Conservation (phyloP, 2,888 invertebrate genomes). For the Trachelus tabidus region DNA sequence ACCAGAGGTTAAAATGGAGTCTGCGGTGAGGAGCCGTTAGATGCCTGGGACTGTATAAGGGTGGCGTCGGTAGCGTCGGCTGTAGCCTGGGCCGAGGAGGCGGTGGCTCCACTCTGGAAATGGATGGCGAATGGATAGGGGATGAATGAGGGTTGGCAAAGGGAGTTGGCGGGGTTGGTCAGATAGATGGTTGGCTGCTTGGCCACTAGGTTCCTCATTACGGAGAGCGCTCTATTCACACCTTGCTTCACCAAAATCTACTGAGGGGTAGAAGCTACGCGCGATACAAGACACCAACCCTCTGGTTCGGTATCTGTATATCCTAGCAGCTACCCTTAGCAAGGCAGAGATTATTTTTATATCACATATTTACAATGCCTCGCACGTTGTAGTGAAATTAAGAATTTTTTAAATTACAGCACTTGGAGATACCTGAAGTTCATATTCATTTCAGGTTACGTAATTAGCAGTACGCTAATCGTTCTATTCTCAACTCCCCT, state of each 20-base stretch:
- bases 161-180: conserved; percentile 35
- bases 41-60: conserved; percentile 1
- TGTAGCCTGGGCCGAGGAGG: conserved; percentile 21
- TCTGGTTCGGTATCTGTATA: background rate
- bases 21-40: conserved; percentile 37
- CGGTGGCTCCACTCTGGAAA: conserved; percentile 27
- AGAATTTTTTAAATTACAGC: background rate
- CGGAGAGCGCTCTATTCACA: conserved; percentile 54
- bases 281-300: background rate
- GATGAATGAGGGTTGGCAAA: conserved; percentile 31
- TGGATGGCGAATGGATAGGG: conserved; percentile 44
- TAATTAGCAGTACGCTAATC: background rate
- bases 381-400: background rate
- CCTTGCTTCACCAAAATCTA: conserved; percentile 39
- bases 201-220: conserved; percentile 54
- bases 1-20: conserved; percentile 51
- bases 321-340: background rate
- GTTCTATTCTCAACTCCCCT: conserved; percentile 14
- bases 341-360: background rate
- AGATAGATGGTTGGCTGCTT: conserved; percentile 49
- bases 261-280: conserved; percentile 19
- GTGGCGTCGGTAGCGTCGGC: background rate
- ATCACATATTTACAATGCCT: background rate
- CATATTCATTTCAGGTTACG: background rate
- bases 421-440: background rate